These are phyloP conservation scores for Cetoscarus ocellatus DNA, from an alignment of 2,797 vertebrate genomes.

Conservation along the genomic window DNA sequence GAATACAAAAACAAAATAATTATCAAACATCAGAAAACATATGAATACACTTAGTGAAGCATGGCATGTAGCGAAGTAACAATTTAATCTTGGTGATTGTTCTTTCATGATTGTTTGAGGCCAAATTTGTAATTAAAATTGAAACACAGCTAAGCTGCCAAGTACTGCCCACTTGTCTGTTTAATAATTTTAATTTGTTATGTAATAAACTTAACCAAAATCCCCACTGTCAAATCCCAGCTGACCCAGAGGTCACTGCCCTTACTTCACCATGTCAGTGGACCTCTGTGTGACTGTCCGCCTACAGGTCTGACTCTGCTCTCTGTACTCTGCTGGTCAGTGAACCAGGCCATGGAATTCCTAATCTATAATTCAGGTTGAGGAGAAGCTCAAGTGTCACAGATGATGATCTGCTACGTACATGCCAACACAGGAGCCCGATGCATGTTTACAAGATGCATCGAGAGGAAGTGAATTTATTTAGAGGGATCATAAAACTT, in stretches of 20 bases:
- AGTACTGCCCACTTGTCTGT: background rate
- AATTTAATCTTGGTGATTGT: too few species aligned
- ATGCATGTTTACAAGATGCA: background rate
- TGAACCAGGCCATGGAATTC: constrained; percentile 85
- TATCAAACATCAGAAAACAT: too few species aligned
- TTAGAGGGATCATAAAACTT: background rate
- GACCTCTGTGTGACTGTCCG: background rate
- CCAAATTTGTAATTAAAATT: too few species aligned
- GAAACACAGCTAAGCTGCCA: too few species aligned
- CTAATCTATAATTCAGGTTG: constrained; percentile 91
- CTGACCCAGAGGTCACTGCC: constrained; percentile 39
- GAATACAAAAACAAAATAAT: too few species aligned
- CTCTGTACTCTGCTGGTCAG: constrained; percentile 49
- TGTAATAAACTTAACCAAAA: background rate
- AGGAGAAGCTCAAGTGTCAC: constrained; percentile 82
- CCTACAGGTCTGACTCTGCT: constrained; percentile 25
- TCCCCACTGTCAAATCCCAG: background rate
- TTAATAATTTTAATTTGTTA: background rate
- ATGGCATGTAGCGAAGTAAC: too few species aligned
- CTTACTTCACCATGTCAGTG: constrained; percentile 12
- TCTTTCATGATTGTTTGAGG: too few species aligned
- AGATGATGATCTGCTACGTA: constrained; percentile 76
- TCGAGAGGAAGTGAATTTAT: constrained; percentile 28
- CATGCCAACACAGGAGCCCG: constrained; percentile 64
- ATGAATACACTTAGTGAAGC: too few species aligned